Conservation (phyloP, 2,888 invertebrate species). For the Tipula lateralis region DNA sequence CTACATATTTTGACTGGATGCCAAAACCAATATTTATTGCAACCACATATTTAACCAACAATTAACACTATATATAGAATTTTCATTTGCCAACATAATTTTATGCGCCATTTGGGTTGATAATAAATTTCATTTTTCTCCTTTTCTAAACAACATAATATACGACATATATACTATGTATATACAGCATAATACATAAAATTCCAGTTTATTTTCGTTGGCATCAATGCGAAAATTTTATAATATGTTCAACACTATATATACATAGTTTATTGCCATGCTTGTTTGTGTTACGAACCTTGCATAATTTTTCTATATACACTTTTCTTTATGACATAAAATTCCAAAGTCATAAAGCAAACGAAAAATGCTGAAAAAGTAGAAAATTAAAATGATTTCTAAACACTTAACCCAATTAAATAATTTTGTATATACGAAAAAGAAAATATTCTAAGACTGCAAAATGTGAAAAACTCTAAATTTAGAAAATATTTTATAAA, state of each 20-base stretch:
- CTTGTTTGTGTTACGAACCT: background rate
- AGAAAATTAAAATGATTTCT: background rate
- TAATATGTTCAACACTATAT: background rate
- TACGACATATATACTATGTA: background rate
- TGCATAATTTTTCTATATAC: background rate
- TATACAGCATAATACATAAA: background rate
- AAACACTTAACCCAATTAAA: background rate
- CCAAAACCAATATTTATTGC: conserved; percentile 7
- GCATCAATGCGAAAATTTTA: background rate
- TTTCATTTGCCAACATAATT: background rate
- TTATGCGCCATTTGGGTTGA: background rate
- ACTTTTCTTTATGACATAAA: background rate
- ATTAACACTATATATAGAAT: background rate
- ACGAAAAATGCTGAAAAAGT: background rate
- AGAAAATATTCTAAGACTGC: background rate
- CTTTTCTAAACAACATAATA: background rate
- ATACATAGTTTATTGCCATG: background rate
- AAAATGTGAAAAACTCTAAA: background rate
- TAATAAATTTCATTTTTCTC: background rate
- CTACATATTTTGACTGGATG: background rate
- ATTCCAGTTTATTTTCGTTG: background rate
- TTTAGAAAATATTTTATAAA: background rate
- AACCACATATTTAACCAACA: background rate
- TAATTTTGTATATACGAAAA: background rate
- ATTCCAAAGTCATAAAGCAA: background rate